Evolutionary conservation across 2,888 invertebrate species (phyloP), one percentile per base, ranked within the genome.

Genomic region (Cryptus armator): DNA sequence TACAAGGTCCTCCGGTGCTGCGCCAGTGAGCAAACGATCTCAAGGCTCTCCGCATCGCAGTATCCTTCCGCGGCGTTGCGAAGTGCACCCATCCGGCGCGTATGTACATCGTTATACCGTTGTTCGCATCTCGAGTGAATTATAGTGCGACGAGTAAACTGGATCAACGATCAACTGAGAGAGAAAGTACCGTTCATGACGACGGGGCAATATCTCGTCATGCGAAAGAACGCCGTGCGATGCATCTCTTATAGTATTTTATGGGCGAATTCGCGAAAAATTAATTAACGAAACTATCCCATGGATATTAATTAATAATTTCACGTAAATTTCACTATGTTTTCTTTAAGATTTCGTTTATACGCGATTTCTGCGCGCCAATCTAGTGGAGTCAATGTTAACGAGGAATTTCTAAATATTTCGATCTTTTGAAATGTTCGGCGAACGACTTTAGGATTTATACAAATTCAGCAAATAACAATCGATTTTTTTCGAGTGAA

Each of bases 111-210:
- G 44, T 56, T 80, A 76, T 84, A 79, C 74, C 68, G 75, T 75
- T 75, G 74, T 75, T 84, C 75, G 56, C 68, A 68, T 66, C 56
- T 68, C 56, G 68, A 74, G 83, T 79, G 59, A 75, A 64, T 48
- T 37, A 48, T 32, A 24, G 64, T 48, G 32, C 46, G 62, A 32
- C 59, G 48, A 64, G 74, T 5, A 16, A 75, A 64, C 74, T 64
- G 64, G 64, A 75, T 64, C 48, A 48, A 64, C 48, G 74, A 64
- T 75, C 64, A 37, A 75, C 64, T 46, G 74, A 75, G 74, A 51
- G 74, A 64, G 74, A 64, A 75, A 75, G 64, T 75, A 62, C 74
- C 74, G 74, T 75, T 75, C 64, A 48, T 32, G 74, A 5, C 14
- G 74, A 12, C n/a, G 29, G 46, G 48, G 37, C 32, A 75, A 37